Conservation (phyloP, 1,140 invertebrate genomes). For the Listronotus oregonensis region DNA sequence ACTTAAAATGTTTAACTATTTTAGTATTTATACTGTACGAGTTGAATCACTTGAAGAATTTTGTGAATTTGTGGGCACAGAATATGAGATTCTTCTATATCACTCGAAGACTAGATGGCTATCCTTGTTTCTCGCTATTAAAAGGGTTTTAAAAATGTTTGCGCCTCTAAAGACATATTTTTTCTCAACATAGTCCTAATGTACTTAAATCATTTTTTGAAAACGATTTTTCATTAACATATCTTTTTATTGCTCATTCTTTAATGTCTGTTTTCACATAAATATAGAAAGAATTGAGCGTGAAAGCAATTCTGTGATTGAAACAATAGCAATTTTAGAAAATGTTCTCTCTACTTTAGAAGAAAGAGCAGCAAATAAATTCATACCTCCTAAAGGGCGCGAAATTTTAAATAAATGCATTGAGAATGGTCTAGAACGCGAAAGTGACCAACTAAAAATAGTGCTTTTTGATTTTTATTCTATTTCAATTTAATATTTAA, state of each 20-base stretch:
- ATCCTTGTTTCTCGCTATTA: slow-evolving; percentile 27
- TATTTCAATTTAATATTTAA: too few species aligned
- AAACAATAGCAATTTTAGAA: too few species aligned
- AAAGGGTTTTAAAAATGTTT: slow-evolving; percentile 31
- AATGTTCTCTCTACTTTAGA: too few species aligned
- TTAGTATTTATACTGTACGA: neutral
- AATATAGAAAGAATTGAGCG: too few species aligned
- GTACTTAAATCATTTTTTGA: slow-evolving; percentile 37
- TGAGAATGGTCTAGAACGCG: too few species aligned
- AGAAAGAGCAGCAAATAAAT: too few species aligned
- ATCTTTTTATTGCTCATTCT: slow-evolving; percentile 32
- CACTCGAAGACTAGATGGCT: slow-evolving; percentile 39
- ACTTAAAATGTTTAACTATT: neutral
- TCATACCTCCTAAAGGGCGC: too few species aligned
- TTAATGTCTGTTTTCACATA: slow-evolving; percentile 26
- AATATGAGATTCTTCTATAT: slow-evolving; percentile 28
- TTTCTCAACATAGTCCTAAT: slow-evolving; percentile 17
- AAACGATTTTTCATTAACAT: slow-evolving; percentile 31
- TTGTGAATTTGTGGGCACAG: slow-evolving; percentile 13
- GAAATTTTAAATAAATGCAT: too few species aligned
- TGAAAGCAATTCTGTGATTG: too few species aligned
- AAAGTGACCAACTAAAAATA: too few species aligned
- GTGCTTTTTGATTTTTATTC: too few species aligned
- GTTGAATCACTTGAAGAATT: slow-evolving; percentile 28
- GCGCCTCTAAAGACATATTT: slow-evolving; percentile 27